These are phyloP conservation scores for Xylophagus ater DNA, from an alignment of 2,888 invertebrate genomes.

Conservation along the genomic window DNA sequence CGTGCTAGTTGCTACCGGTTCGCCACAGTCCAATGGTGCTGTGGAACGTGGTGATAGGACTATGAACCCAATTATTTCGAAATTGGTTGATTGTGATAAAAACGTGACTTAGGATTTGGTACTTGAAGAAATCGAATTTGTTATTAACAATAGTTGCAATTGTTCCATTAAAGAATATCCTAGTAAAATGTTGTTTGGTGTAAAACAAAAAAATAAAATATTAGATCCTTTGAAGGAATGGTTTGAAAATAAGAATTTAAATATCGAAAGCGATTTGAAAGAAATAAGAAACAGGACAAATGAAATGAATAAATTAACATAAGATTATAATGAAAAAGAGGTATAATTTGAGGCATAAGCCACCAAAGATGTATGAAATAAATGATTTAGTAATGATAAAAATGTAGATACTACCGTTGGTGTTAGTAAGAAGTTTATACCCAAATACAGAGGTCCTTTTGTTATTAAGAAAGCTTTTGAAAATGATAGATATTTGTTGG, in stretches of 20 bases:
- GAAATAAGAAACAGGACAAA: not conserved
- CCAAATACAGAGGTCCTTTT: slow-evolving; percentile 22
- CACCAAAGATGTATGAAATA: slow-evolving; percentile 3
- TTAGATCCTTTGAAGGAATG: no score
- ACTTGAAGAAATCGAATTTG: not conserved
- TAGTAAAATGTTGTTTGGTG: no score
- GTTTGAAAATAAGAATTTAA: not conserved
- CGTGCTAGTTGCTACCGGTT: no score
- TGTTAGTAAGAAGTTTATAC: slow-evolving; percentile 20
- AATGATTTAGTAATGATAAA: slow-evolving; percentile 21
- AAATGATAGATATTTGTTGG: slow-evolving; percentile 20
- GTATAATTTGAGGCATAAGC: not conserved
- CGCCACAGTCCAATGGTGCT: slow-evolving; percentile 3
- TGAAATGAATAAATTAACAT: not conserved
- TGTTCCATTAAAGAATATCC: not conserved
- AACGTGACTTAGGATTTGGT: not conserved
- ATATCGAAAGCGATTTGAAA: not conserved
- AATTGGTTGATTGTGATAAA: not conserved
- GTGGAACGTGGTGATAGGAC: not conserved
- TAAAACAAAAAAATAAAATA: not conserved
- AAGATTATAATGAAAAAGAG: slow-evolving; percentile 2
- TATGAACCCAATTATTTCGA: not conserved
- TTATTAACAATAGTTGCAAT: not conserved
- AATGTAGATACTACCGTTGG: slow-evolving; percentile 17
- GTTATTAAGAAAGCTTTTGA: slow-evolving; percentile 18